These are phyloP conservation scores for Gallinago jamesoni DNA, from an alignment of 2,113 vertebrate species.

Conservation along the genomic window DNA sequence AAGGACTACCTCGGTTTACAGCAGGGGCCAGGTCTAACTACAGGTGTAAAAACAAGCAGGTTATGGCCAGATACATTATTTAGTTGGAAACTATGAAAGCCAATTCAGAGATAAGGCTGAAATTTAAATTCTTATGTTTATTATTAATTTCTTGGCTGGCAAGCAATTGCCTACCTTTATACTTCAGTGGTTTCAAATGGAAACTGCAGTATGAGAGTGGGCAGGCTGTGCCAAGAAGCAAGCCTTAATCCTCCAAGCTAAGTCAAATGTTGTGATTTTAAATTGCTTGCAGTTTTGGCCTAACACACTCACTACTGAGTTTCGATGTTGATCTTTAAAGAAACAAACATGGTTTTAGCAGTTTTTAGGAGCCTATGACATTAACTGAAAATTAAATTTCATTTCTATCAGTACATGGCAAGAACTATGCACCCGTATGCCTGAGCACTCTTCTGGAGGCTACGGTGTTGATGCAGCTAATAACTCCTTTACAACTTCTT, in stretches of 20 bases:
- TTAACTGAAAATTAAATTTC: background rate
- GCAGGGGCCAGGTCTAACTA: background rate
- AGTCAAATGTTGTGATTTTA: rapidly evolving
- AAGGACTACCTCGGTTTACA: background rate
- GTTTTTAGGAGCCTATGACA: background rate
- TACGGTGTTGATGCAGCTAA: background rate
- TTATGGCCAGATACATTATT: background rate
- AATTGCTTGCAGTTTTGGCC: background rate
- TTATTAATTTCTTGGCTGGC: background rate
- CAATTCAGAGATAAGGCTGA: background rate
- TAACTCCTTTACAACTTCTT: background rate
- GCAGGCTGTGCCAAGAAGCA: background rate
- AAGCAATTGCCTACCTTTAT: background rate
- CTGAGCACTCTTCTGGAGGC: background rate
- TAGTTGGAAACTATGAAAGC: background rate
- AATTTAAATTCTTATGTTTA: background rate
- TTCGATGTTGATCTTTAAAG: background rate
- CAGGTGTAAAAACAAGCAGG: background rate
- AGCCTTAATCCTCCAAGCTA: background rate
- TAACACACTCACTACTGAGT: background rate
- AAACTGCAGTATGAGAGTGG: background rate
- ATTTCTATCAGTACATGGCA: background rate
- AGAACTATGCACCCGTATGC: background rate
- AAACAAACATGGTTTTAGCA: background rate
- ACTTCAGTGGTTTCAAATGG: background rate